phyloP scores from a whole-genome alignment of 2,797 vertebrate genomes.

The Pachyuromys duprasi region DNA sequence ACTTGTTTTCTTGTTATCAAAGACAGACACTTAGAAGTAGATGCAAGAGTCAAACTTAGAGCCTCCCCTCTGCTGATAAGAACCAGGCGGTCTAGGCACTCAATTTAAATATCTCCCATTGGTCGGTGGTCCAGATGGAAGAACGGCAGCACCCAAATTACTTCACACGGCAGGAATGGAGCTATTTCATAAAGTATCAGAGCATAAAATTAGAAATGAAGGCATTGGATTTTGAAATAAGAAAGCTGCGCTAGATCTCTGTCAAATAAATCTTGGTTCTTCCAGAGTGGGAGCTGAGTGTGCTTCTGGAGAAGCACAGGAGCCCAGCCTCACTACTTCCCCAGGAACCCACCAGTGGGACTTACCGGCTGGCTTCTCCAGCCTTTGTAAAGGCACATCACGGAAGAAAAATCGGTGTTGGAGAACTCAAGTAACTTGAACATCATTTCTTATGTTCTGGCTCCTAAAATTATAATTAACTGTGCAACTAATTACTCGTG shows the following conservation, averaged over 20 bases:
- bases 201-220: conserved; percentile 73
- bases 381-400: neutral
- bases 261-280: conserved; percentile 59
- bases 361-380: neutral
- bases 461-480: conserved; percentile 29
- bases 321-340: conserved; percentile 22
- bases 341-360: neutral
- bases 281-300: conserved; percentile 20
- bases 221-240: conserved; percentile 55
- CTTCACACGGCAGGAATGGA: conserved; percentile 38
- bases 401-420: conserved; percentile 41
- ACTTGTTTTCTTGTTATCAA: conserved; percentile 21
- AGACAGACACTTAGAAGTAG: conserved; percentile 50
- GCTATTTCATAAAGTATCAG: conserved; percentile 65
- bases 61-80: neutral
- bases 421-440: neutral
- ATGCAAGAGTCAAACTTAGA: conserved; percentile 48
- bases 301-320: conserved; percentile 25
- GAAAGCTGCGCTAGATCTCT: conserved; percentile 46
- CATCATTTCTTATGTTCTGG: neutral
- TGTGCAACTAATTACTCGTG: neutral
- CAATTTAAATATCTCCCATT: conserved; percentile 49
- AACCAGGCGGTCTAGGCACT: conserved; percentile 9
- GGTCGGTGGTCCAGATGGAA: conserved; percentile 28
- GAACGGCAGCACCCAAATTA: conserved; percentile 66